Evolutionary conservation across 2,113 vertebrate species (phyloP).

Genomic region (Forbesichthys agassizii): DNA sequence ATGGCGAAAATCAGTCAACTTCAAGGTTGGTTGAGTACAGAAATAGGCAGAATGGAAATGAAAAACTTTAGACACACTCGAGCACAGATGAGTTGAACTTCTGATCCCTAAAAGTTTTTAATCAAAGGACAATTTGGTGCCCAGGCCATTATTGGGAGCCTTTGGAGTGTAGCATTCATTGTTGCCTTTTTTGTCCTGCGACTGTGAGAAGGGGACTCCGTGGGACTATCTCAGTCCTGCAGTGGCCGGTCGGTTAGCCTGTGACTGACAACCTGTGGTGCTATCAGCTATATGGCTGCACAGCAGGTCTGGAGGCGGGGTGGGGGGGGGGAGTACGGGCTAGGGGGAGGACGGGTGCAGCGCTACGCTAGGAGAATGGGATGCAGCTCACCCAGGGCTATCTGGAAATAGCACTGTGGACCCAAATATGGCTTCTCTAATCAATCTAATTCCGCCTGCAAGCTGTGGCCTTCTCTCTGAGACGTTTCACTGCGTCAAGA

Average conservation of each 20-base stretch:
- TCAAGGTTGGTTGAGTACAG: slow-evolving; percentile 18
- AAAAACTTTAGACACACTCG: slow-evolving; percentile 36
- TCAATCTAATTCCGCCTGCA: slow-evolving; percentile 87
- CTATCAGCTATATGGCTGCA: slow-evolving; percentile 74
- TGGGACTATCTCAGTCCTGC: slow-evolving; percentile 70
- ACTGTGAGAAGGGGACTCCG: slow-evolving; percentile 58
- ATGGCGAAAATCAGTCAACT: slow-evolving; percentile 41
- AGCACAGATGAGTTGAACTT: slow-evolving; percentile 27
- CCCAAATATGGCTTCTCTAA: slow-evolving; percentile 77
- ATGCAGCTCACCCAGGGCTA: slow-evolving; percentile 61
- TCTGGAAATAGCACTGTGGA: slow-evolving; percentile 71
- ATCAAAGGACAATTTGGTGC: slow-evolving; percentile 34
- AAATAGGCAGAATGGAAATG: slow-evolving; percentile 23
- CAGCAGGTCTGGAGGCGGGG: slow-evolving; percentile 55
- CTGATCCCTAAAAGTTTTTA: slow-evolving; percentile 29
- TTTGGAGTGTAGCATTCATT: slow-evolving; percentile 41
- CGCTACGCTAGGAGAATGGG: slow-evolving; percentile 56
- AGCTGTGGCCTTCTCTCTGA: slow-evolving; percentile 83
- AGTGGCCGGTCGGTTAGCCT: slow-evolving; percentile 70
- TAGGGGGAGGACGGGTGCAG: slow-evolving; percentile 51
- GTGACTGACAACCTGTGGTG: slow-evolving; percentile 76
- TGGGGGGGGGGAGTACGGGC: slow-evolving; percentile 32
- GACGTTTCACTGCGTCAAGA: slow-evolving; percentile 89
- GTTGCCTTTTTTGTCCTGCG: slow-evolving; percentile 20
- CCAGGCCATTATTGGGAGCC: slow-evolving; percentile 14